A percentile compares a stretch with the other conserved stretches of the same genome.
Conservation (phyloP, 2,888 invertebrate species). For the Cacoxenus indagator region DNA sequence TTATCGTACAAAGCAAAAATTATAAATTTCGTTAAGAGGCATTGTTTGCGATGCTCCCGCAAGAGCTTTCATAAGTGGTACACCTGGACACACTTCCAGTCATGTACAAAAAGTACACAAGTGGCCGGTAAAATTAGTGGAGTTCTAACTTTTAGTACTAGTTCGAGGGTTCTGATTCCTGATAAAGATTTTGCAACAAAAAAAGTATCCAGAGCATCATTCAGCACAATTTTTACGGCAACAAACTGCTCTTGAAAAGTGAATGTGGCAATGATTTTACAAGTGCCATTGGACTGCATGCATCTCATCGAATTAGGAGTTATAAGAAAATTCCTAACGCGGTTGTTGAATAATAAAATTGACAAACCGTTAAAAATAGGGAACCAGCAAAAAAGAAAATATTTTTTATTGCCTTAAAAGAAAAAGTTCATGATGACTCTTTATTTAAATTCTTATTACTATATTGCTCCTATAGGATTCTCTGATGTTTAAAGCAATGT, state of each 20-base stretch:
- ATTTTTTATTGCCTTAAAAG: constrained; percentile 7
- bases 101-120: constrained; percentile 1
- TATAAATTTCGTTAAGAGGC: no score
- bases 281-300: constrained; percentile 24
- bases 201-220: constrained; percentile 13
- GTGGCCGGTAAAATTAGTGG: constrained; percentile 5
- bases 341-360: not conserved
- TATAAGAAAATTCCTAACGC: constrained; percentile 1
- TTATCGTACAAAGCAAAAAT: no score
- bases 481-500: constrained; percentile 12
- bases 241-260: not conserved
- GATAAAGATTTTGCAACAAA: not conserved
- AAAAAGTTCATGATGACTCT: not conserved
- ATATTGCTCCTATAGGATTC: constrained; percentile 22
- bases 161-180: not conserved
- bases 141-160: not conserved
- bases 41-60: constrained; percentile 23
- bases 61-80: constrained; percentile 8
- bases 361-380: not conserved
- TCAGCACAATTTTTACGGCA: not conserved
- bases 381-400: not conserved
- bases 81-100: constrained; percentile 7
- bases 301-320: constrained; percentile 20
- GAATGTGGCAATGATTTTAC: constrained; percentile 6
- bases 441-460: constrained; percentile 14